These are phyloP conservation scores for Thymelicus sylvestris DNA, from an alignment of 2,888 invertebrate genomes.

Conservation along the genomic window DNA sequence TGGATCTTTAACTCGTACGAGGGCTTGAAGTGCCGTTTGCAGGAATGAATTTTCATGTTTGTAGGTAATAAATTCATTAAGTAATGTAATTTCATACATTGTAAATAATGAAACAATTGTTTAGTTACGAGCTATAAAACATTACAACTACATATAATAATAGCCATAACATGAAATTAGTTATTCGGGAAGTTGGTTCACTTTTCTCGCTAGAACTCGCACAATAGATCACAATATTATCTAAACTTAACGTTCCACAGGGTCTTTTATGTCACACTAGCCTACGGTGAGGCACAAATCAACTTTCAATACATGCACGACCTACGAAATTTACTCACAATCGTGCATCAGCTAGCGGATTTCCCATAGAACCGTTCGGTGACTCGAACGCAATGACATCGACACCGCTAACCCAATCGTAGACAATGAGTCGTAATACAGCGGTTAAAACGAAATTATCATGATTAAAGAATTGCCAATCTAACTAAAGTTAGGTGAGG, in stretches of 20 bases:
- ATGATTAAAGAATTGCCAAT: not conserved
- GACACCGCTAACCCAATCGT: constrained; percentile 65
- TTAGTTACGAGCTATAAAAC: constrained; percentile 12
- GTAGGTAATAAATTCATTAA: not conserved
- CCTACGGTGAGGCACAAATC: constrained; percentile 39
- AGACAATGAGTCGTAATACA: constrained; percentile 47
- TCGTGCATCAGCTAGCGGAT: constrained; percentile 51
- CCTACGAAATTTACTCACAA: constrained; percentile 53
- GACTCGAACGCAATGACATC: constrained; percentile 51
- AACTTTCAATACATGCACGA: constrained; percentile 53
- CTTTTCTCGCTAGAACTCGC: not conserved
- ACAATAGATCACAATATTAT: not conserved
- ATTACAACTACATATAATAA: not conserved
- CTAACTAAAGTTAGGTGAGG: too few relatives aligned
- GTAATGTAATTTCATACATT: not conserved
- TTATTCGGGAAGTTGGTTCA: constrained; percentile 1
- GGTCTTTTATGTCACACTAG: not conserved
- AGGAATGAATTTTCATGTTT: not conserved
- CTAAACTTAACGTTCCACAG: not conserved
- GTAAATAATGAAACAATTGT: constrained; percentile 10
- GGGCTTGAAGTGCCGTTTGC: too few relatives aligned
- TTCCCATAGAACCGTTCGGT: constrained; percentile 52
- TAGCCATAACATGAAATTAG: constrained; percentile 7
- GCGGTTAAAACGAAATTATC: constrained; percentile 12
- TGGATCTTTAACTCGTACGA: too few relatives aligned